phyloP scores from a whole-genome alignment of 2,797 vertebrate genomes.

The Phataginus tricuspis region DNA sequence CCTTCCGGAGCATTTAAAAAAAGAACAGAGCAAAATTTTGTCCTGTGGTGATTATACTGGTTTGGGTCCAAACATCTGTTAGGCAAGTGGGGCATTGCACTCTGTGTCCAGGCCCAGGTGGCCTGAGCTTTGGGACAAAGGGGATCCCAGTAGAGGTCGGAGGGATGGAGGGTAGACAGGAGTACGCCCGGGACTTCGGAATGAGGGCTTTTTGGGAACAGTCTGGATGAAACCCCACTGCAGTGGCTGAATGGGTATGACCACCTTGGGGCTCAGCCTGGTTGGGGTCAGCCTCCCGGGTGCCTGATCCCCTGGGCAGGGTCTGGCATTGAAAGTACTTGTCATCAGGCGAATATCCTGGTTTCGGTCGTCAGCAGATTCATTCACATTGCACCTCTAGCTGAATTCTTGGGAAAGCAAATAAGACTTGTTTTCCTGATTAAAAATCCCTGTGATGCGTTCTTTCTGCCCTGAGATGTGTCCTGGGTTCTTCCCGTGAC shows the following conservation, averaged over 20 bases:
- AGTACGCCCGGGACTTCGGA: not conserved
- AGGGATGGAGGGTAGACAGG: not conserved
- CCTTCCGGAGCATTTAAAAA: rapidly evolving
- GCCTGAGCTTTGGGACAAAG: not conserved
- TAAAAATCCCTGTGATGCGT: rapidly evolving
- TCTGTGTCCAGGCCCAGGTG: rapidly evolving
- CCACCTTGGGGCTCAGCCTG: not conserved
- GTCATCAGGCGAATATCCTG: rapidly evolving
- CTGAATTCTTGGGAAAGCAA: not conserved
- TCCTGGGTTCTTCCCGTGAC: not conserved
- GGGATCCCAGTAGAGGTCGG: not conserved
- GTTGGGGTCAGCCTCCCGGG: rapidly evolving
- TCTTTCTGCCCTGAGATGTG: not conserved
- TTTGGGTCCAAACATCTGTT: rapidly evolving
- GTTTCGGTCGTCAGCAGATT: not conserved
- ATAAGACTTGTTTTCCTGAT: not conserved
- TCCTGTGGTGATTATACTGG: rapidly evolving
- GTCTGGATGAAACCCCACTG: not conserved
- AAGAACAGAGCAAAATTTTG: rapidly evolving
- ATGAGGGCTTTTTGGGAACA: no score
- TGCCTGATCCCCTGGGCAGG: rapidly evolving
- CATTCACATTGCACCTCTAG: not conserved
- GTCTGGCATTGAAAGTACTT: no score
- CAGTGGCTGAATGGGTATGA: rapidly evolving
- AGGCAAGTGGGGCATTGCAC: rapidly evolving